phyloP scores from a whole-genome alignment of 2,888 invertebrate species.

The Opisthograptis luteolata region DNA sequence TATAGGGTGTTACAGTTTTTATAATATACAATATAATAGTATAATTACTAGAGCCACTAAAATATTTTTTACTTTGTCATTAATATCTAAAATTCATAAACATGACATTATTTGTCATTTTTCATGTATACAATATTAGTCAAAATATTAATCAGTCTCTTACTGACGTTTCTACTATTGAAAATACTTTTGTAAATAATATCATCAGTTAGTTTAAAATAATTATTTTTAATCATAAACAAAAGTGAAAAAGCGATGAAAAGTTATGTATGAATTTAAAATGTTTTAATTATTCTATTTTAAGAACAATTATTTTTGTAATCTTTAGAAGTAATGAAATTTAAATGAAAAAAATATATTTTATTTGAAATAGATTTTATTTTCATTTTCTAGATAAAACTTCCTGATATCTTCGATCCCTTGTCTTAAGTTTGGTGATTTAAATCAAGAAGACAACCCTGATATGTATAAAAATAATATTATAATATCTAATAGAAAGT shows the following conservation, averaged over 20 bases:
- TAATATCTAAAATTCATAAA: not conserved
- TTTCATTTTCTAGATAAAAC: too few relatives aligned
- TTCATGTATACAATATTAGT: constrained; percentile 61
- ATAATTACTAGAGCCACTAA: constrained; percentile 10
- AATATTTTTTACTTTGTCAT: constrained; percentile 8
- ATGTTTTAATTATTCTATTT: constrained; percentile 39
- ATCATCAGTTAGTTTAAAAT: constrained; percentile 29
- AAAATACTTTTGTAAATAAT: constrained; percentile 31
- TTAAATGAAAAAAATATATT: constrained; percentile 72
- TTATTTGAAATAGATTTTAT: constrained; percentile 45
- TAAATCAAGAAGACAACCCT: too few relatives aligned
- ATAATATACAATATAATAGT: constrained; percentile 21
- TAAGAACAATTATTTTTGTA: constrained; percentile 76
- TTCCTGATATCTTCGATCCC: too few relatives aligned
- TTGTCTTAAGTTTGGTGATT: too few relatives aligned
- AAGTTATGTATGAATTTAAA: constrained; percentile 52
- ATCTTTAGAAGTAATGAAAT: constrained; percentile 68
- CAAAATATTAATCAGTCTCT: constrained; percentile 67
- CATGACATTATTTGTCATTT: constrained; percentile 23
- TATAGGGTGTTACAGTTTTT: constrained; percentile 7
- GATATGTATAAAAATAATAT: too few relatives aligned
- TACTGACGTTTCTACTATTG: constrained; percentile 33
- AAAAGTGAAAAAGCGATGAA: constrained; percentile 48
- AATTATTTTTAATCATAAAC: constrained; percentile 17
- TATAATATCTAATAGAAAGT: too few relatives aligned